phyloP scores from a whole-genome alignment of 1,140 invertebrate species.

The Belonocnema kinseyi region DNA sequence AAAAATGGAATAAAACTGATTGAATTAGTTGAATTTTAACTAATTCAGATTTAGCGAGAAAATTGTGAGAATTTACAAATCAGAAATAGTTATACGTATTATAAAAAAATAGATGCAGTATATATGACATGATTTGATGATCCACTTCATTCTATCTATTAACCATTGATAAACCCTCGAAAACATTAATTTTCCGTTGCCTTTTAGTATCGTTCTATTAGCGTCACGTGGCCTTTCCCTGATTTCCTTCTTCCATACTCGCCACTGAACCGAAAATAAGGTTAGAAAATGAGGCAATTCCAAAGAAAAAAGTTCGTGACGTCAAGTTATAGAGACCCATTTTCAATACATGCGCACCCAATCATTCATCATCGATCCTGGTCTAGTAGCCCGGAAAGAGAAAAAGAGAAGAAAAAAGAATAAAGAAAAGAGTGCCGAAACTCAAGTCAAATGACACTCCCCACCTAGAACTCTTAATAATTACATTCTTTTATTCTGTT shows the following conservation, averaged over 20 bases:
- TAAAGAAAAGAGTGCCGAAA: not conserved
- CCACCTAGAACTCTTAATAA: slow-evolving; percentile 41
- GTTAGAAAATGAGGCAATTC: no score
- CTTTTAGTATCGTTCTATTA: slow-evolving; percentile 1
- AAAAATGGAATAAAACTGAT: no score
- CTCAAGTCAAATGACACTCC: slow-evolving; percentile 11
- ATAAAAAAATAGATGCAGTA: no score
- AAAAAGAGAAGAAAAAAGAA: slow-evolving; percentile 30
- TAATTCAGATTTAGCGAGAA: no score
- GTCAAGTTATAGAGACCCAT: not conserved
- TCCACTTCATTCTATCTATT: not conserved
- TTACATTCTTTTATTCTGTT: slow-evolving; percentile 72
- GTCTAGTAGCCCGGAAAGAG: slow-evolving; percentile 10
- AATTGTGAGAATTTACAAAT: no score
- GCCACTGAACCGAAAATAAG: no score
- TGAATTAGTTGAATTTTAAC: no score
- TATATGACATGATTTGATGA: not conserved
- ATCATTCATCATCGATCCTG: slow-evolving; percentile 14
- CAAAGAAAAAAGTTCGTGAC: not conserved
- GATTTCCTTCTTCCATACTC: no score
- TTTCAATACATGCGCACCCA: not conserved
- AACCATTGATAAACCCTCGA: not conserved
- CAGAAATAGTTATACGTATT: no score
- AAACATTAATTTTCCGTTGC: slow-evolving; percentile 1
- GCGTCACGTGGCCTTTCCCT: not conserved